Evolutionary conservation across 1,140 invertebrate genomes (phyloP).

Genomic region (Marisa cornuarietis): DNA sequence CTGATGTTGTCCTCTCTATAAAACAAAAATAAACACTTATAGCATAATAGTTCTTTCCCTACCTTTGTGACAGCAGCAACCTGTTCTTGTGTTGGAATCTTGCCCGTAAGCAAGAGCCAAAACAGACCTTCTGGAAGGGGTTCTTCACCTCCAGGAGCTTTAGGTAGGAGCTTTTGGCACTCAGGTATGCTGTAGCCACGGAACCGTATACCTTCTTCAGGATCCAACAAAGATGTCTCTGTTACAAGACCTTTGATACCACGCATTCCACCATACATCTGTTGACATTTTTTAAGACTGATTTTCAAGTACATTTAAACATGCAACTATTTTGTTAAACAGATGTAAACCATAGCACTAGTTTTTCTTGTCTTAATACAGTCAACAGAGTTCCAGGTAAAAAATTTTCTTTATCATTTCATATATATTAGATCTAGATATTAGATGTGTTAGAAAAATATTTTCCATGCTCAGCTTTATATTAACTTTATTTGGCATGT

Average conservation of each 20-base stretch:
- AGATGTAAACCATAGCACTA: neutral
- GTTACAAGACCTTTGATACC: conserved; percentile 94
- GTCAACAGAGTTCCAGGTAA: no score
- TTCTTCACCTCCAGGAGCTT: conserved; percentile 83
- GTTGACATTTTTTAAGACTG: conserved; percentile 28
- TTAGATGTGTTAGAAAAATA: no score
- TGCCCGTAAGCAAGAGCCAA: conserved; percentile 93
- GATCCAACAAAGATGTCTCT: conserved; percentile 94
- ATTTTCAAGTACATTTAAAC: neutral
- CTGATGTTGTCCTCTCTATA: no score
- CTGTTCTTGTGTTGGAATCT: conserved; percentile 83
- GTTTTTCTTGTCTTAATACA: no score
- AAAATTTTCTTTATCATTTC: neutral
- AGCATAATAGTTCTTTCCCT: conserved; percentile 1
- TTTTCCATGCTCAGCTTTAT: no score
- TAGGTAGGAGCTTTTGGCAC: conserved; percentile 90
- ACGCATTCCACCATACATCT: conserved; percentile 98
- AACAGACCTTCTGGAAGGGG: conserved; percentile 96
- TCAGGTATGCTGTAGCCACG: conserved; percentile 95
- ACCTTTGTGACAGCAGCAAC: conserved; percentile 80
- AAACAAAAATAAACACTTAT: no score
- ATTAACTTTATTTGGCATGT: no score
- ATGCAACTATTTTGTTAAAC: neutral
- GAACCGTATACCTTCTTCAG: conserved; percentile 96
- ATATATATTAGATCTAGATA: no score